Evolutionary conservation across 2,113 vertebrate species (phyloP).

Genomic region (Cygnus buccinator): DNA sequence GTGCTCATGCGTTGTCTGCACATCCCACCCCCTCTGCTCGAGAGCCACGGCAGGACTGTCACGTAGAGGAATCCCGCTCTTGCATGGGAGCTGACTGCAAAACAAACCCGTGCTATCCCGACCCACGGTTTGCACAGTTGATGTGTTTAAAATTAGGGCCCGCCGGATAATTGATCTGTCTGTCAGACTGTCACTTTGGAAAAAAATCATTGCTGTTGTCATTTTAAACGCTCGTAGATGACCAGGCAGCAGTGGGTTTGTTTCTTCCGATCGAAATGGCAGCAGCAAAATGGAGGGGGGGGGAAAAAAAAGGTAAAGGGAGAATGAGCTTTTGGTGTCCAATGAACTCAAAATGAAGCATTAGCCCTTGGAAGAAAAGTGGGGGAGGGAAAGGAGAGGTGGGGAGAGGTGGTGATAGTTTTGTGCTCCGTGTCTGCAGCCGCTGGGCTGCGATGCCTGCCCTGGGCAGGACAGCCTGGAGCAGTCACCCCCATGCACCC

Average conservation of each 20-base stretch:
- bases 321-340: background rate
- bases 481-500: accelerated
- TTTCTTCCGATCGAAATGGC: background rate
- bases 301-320: background rate
- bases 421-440: accelerated
- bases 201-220: background rate
- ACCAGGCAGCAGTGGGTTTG: background rate
- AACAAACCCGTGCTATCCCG: slow-evolving; percentile 5
- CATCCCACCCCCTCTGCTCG: background rate
- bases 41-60: background rate
- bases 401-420: background rate
- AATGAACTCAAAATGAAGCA: background rate
- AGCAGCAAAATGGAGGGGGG: background rate
- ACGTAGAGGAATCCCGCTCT: background rate
- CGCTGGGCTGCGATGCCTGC: background rate
- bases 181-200: background rate
- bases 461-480: background rate
- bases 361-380: background rate
- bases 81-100: background rate
- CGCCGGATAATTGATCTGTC: background rate
- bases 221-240: background rate
- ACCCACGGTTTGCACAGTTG: background rate
- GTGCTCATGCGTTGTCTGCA: background rate
- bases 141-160: slow-evolving; percentile 10
- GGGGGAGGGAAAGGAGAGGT: background rate